phyloP scores from a whole-genome alignment of 2,888 invertebrate species.

The Vanessa cardui region DNA sequence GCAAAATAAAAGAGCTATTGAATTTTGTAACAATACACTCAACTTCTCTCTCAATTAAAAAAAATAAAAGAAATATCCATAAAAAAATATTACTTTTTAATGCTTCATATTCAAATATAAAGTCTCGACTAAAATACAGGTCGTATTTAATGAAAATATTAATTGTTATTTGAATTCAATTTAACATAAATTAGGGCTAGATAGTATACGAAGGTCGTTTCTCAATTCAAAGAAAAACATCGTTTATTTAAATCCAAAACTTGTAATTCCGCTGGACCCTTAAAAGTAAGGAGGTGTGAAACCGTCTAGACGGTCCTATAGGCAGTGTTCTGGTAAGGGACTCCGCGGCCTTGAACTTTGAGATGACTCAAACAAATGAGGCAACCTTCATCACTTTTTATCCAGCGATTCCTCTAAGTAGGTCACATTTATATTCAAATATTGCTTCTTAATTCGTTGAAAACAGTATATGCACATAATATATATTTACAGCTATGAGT shows the following conservation, averaged over 20 bases:
- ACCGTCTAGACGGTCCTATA: conserved; percentile 79
- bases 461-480: neutral
- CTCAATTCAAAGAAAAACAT: conserved; percentile 41
- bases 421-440: conserved; percentile 23
- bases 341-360: conserved; percentile 78
- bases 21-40: neutral
- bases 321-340: conserved; percentile 78
- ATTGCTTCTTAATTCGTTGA: conserved; percentile 2
- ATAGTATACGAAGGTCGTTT: neutral
- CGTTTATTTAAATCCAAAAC: conserved; percentile 50
- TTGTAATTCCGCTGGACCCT: conserved; percentile 69
- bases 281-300: conserved; percentile 77
- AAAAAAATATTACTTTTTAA: neutral
- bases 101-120: neutral
- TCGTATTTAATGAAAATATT: neutral
- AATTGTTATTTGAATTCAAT: neutral
- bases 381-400: conserved; percentile 53
- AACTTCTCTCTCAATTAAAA: neutral
- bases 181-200: neutral
- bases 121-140: neutral
- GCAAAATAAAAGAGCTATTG: neutral
- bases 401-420: conserved; percentile 22
- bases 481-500: neutral
- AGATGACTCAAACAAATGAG: conserved; percentile 77
- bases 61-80: neutral